Conservation (phyloP, 2,113 vertebrate genomes). For the Sceloporus undulatus region DNA sequence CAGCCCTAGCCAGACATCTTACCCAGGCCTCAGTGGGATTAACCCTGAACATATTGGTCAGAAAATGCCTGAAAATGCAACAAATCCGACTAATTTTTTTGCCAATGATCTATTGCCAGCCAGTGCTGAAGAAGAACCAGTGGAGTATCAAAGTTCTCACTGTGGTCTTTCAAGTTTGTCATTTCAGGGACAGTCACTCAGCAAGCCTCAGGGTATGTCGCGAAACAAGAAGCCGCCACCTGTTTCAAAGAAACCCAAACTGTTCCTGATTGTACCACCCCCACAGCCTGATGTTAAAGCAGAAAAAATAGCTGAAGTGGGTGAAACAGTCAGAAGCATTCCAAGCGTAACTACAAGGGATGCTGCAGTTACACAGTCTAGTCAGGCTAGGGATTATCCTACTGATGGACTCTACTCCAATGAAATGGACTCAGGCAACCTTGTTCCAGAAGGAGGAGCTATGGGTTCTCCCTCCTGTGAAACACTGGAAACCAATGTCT, state of each 20-base stretch:
- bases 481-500: constrained; percentile 67
- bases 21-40: constrained; percentile 59
- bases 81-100: constrained; percentile 13
- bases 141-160: constrained; percentile 43
- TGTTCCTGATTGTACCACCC: constrained; percentile 82
- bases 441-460: constrained; percentile 73
- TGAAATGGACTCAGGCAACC: constrained; percentile 71
- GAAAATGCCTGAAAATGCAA: constrained; percentile 34
- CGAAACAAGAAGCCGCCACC: constrained; percentile 90
- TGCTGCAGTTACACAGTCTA: constrained; percentile 61
- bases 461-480: constrained; percentile 67
- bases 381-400: constrained; percentile 60
- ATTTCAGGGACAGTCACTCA: constrained; percentile 54
- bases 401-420: constrained; percentile 67
- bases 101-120: constrained; percentile 19
- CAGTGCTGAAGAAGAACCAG: constrained; percentile 34
- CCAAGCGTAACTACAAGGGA: constrained; percentile 69
- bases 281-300: constrained; percentile 76
- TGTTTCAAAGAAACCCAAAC: constrained; percentile 92
- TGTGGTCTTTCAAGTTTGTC: constrained; percentile 23
- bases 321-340: constrained; percentile 60
- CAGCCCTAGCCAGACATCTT: constrained; percentile 68
- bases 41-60: constrained; percentile 12
- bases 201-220: constrained; percentile 67
- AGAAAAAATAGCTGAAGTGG: constrained; percentile 74